A percentile compares a stretch with the other conserved stretches of the same genome.
Conservation (phyloP, 2,797 vertebrate genomes). For the Champsocephalus esox region DNA sequence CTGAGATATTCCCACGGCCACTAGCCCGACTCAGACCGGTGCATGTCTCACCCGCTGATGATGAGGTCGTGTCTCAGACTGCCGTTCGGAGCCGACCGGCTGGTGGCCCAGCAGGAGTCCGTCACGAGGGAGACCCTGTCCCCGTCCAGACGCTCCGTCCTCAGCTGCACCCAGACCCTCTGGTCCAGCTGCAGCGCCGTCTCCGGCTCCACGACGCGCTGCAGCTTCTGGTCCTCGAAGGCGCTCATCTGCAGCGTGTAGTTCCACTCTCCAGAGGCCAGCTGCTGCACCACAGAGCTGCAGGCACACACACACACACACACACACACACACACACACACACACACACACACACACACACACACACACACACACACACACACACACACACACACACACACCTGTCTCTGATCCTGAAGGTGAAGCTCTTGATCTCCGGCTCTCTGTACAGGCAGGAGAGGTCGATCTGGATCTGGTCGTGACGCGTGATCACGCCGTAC, state of each 20-base stretch:
- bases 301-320: no score
- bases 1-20: background rate
- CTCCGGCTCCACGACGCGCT: rapidly evolving
- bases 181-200: background rate
- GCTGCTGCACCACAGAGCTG: background rate
- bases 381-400: background rate
- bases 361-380: no score
- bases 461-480: background rate
- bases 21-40: background rate
- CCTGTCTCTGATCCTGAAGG: conserved; percentile 4
- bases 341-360: background rate
- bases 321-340: no score
- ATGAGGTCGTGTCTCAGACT: background rate
- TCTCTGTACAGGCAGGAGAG: background rate
- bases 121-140: background rate
- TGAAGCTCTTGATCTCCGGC: background rate
- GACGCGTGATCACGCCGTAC: background rate
- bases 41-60: background rate
- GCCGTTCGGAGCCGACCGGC: background rate
- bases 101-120: background rate
- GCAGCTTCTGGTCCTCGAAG: background rate
- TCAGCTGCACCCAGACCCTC: background rate
- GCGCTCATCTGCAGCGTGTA: background rate
- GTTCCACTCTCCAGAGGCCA: background rate
- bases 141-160: background rate